Base-by-base conservation (phyloP, 2,888 invertebrate species). In the Sthenelais limicola region DNA sequence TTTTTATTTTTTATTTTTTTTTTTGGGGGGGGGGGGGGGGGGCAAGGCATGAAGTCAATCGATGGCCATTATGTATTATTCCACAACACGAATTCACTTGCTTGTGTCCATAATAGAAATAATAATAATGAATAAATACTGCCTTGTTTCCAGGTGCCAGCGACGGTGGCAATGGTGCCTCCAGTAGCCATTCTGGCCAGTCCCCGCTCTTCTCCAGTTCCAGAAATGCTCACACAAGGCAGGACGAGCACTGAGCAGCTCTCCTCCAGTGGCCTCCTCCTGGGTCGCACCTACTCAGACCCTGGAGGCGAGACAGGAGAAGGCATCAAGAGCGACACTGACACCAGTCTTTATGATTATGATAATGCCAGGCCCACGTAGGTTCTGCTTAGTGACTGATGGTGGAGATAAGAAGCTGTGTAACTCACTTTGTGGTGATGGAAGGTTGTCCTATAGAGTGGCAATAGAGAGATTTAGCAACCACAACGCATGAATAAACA, bases 281-380 rank as follows among this genome's bases (percentile, higher is more conserved):
- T 48, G 43, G 9, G 9, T 32, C 58, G 43, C n/a, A 4, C 43
- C 54, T 9, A 58, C 43, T 12, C 43, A 28, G 12, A 38, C 43
- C 38, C 21, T 67, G 24, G 24, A 28, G 4, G 48, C 73, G 9
- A n/a, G 18, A 33, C 56, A 32, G 66, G 49, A 12, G 71, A 51
- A 7, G 48, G 56, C 4, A 21, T 52, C n/a, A 24, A 71, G 7
- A 75, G 75, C 18, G 78, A 78, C 9, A 78, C 78, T 1, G 78
- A 78, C 62, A 78, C 78, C 32, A 78, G 78, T 74, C 69, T 77
- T 12, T 71, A 75, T 49, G 78, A 78, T 54, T 78, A 76, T 66
- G 75, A 77, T 35, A 75, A 75, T 68, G 77, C 76, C 26, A 72
- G 68, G 35, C 58, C 32, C 1, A 73, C 72, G 78, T 78, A 67